Evolutionary conservation across 2,888 invertebrate species (phyloP).

Genomic region (Eristalinus sepulchralis): DNA sequence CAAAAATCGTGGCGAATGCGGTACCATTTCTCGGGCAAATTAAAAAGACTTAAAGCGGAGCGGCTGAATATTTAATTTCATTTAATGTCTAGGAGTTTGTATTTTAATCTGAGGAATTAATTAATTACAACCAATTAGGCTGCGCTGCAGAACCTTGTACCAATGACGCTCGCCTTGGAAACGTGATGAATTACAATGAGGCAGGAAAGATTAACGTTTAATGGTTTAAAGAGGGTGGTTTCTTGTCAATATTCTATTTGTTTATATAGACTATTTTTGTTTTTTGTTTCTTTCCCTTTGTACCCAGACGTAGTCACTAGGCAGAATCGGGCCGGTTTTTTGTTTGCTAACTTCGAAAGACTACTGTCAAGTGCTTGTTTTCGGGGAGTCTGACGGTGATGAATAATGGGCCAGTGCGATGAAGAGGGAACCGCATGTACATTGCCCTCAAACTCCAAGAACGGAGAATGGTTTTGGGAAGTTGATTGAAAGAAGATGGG

Average conservation of each 20-base stretch:
- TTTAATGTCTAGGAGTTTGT: constrained; percentile 14
- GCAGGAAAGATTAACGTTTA: constrained; percentile 15
- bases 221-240: neutral
- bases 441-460: too few species aligned
- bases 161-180: neutral
- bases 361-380: neutral
- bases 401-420: neutral
- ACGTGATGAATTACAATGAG: constrained; percentile 32
- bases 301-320: neutral
- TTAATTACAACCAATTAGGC: constrained; percentile 34
- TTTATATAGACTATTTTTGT: neutral
- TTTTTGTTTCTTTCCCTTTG: neutral
- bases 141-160: neutral
- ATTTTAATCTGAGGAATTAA: constrained; percentile 44
- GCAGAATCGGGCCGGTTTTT: neutral
- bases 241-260: neutral
- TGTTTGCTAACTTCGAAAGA: neutral
- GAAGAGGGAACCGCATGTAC: neutral
- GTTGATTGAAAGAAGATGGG: neutral
- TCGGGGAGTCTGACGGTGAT: neutral
- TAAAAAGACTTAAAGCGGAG: constrained; percentile 2
- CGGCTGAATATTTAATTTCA: constrained; percentile 15
- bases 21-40: constrained; percentile 15
- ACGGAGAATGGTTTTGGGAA: neutral
- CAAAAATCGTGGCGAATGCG: neutral